Percentiles rank a stretch among this genome's conserved stretches.
These are phyloP conservation scores for Sphaerodactylus townsendi DNA, from an alignment of 2,113 vertebrate genomes.

Conservation along the genomic window DNA sequence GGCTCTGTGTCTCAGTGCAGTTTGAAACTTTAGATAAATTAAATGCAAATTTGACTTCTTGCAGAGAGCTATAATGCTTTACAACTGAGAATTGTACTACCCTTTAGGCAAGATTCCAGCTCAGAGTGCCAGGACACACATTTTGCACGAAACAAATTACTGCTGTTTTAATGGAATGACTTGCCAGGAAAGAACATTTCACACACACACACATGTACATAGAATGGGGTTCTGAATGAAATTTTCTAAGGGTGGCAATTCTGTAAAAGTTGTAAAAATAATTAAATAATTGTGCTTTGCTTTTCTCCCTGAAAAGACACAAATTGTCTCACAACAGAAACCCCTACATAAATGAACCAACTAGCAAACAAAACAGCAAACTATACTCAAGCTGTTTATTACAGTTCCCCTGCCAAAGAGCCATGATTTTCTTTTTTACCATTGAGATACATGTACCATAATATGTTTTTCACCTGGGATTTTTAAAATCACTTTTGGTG, in stretches of 20 bases:
- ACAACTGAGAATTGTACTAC: neutral
- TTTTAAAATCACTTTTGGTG: no score
- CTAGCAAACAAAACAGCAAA: no score
- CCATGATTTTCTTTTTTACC: no score
- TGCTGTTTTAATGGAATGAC: neutral
- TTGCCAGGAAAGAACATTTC: neutral
- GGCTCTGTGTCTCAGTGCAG: neutral
- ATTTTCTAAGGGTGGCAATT: neutral
- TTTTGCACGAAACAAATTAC: neutral
- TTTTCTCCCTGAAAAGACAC: no score
- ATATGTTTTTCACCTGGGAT: no score
- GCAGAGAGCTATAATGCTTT: slow-evolving; percentile 10
- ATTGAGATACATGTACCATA: no score
- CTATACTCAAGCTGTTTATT: no score
- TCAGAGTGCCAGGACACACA: neutral
- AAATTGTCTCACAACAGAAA: no score
- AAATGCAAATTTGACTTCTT: slow-evolving; percentile 7
- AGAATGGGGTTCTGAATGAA: neutral
- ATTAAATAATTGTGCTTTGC: no score
- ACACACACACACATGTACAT: neutral
- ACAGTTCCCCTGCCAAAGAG: no score
- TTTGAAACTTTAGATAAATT: slow-evolving; percentile 13
- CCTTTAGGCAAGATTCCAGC: neutral
- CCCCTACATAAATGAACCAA: no score
- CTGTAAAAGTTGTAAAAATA: no score